phyloP scores from a whole-genome alignment of 2,113 vertebrate species.

The Butastur rufipennis region DNA sequence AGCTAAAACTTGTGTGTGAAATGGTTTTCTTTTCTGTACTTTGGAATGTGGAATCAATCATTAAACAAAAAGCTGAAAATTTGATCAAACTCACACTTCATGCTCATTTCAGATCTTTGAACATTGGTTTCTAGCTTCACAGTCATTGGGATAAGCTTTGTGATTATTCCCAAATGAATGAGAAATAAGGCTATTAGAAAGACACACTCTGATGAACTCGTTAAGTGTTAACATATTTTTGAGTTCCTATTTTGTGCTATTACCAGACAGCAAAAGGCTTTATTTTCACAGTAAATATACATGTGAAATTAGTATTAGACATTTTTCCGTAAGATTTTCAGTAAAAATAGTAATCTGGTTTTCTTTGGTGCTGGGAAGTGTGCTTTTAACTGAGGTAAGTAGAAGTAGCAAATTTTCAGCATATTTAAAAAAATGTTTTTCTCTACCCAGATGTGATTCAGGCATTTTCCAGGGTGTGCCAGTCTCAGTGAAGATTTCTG shows the following conservation, averaged over 20 bases:
- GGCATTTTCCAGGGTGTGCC: background rate
- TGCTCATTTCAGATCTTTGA: background rate
- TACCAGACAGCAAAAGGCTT: background rate
- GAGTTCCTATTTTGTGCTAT: background rate
- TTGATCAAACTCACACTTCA: background rate
- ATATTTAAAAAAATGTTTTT: background rate
- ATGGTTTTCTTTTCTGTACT: background rate
- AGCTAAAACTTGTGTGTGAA: background rate
- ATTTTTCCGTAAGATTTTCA: background rate
- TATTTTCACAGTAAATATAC: background rate
- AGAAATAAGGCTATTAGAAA: background rate
- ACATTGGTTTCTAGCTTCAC: background rate
- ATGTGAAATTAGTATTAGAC: background rate
- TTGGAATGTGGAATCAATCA: background rate
- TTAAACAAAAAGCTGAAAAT: background rate
- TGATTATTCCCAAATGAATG: background rate
- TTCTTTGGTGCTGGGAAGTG: background rate
- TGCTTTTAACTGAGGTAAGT: background rate
- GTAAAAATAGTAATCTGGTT: background rate
- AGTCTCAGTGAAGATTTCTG: background rate
- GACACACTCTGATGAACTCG: background rate
- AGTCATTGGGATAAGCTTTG: background rate
- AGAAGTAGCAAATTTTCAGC: background rate
- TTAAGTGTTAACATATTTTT: background rate
- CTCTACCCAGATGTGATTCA: background rate